A percentile compares a stretch with the other conserved stretches of the same genome.
These are phyloP conservation scores for Spialia ferax DNA, from an alignment of 2,888 invertebrate genomes.

Conservation along the genomic window DNA sequence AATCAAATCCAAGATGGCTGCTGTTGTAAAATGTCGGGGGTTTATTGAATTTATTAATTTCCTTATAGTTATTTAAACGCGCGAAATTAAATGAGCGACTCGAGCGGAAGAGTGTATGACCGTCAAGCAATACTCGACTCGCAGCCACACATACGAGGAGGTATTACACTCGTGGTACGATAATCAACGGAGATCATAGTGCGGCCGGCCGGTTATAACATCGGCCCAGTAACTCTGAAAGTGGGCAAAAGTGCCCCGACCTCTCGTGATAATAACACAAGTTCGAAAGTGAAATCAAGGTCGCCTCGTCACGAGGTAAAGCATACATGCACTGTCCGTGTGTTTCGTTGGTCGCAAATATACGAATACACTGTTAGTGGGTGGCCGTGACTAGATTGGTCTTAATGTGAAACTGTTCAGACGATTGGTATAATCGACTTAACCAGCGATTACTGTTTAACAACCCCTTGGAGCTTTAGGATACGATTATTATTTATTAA, in stretches of 20 bases:
- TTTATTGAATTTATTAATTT: too few species aligned
- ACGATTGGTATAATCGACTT: background rate
- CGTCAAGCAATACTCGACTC: background rate
- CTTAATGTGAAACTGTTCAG: background rate
- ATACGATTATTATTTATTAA: too few species aligned
- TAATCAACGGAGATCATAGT: background rate
- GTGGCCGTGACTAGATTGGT: background rate
- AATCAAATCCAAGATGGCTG: too few species aligned
- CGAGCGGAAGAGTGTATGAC: too few species aligned
- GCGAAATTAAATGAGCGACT: too few species aligned
- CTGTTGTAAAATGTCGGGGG: too few species aligned
- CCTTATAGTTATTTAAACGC: too few species aligned
- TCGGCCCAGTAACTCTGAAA: constrained; percentile 20
- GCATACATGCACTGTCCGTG: constrained; percentile 27
- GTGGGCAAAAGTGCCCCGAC: constrained; percentile 57
- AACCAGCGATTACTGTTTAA: background rate
- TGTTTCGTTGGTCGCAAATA: background rate
- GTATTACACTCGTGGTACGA: too few species aligned
- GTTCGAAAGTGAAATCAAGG: constrained; percentile 76
- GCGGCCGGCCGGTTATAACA: constrained; percentile 17
- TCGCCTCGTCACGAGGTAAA: constrained; percentile 42
- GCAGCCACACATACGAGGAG: background rate
- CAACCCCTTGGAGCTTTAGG: too few species aligned
- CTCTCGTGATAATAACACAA: constrained; percentile 55
- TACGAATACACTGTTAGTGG: background rate